Evolutionary conservation across 2,888 invertebrate genomes (phyloP), one percentile per base, ranked within the genome.

Genomic region (Rosalia funebris): DNA sequence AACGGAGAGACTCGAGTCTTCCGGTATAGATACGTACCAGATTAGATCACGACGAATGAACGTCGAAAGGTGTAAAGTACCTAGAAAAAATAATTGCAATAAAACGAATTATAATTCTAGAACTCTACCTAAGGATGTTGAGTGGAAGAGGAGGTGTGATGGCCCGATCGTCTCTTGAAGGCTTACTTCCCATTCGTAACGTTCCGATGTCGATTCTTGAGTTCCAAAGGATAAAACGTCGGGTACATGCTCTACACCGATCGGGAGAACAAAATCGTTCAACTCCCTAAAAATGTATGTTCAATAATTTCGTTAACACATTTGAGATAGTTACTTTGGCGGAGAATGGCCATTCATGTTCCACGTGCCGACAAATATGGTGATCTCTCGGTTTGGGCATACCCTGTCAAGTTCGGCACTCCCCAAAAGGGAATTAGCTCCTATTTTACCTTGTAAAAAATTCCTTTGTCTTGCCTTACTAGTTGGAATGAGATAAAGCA

Each of bases 1-100:
- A 0, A 96, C 95, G 1, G 95, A 94, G 62, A 95, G 85, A 71
- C 89, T 90, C 0, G 91, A 90, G 70, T 96, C 95, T 82, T 96
- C 96, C 0, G 95, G 91, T 0, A 93, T 87, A 69, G 97, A 97
- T 78, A 95, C 95, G 77, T 93, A 97, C 98, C 98, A 98, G 65
- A 98, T 92, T 10, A 98, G 87, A 81, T 98, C 97, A 66, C 97
- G 86, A 53, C 96, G 85, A 71, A 98, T 85, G 79, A 95, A 97
- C 63, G 98, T 84, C 54, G 91, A 91, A 61, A 97, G 83, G 80
- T 96, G 96, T 36, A 98, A 84, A 47, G 95, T 95, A 52, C 91
- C 91, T 84, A 82, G 15, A 82, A 82, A 48, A 46, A 60, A n/a
- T n/a, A n/a, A n/a, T n/a, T n/a, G n/a, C n/a, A n/a, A n/a, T n/a